Evolutionary conservation across 2,113 vertebrate species (phyloP).

Genomic region (Thunnus maccoyii): DNA sequence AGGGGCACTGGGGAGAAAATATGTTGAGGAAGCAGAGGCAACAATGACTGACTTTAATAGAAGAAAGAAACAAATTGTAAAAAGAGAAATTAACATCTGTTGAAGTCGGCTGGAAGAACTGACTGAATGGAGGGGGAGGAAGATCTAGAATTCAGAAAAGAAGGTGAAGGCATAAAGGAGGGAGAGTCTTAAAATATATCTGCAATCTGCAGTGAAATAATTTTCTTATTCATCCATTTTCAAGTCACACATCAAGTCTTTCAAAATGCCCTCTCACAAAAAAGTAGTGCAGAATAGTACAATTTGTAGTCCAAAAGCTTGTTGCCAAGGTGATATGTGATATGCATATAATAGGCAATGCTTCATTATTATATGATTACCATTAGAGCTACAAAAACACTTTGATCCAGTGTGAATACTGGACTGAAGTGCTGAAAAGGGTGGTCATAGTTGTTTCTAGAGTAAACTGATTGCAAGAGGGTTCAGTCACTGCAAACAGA

Average conservation of each 20-base stretch:
- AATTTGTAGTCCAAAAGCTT: slow-evolving; percentile 6
- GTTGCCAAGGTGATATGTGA: background rate
- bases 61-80: slow-evolving; percentile 16
- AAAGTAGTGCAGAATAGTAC: background rate
- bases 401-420: slow-evolving; percentile 3
- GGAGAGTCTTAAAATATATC: background rate
- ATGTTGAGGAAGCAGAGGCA: slow-evolving; percentile 29
- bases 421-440: background rate
- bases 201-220: background rate
- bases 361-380: background rate
- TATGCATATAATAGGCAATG: background rate
- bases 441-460: background rate
- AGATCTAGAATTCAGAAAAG: slow-evolving; percentile 18
- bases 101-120: slow-evolving; percentile 27
- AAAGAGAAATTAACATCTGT: slow-evolving; percentile 24
- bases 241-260: slow-evolving; percentile 9
- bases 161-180: background rate
- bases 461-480: background rate
- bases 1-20: slow-evolving; percentile 26
- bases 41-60: slow-evolving; percentile 49
- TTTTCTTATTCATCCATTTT: background rate
- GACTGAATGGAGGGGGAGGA: background rate
- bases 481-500: background rate
- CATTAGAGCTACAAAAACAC: background rate
- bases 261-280: background rate